Base-by-base conservation (phyloP, 2,113 vertebrate genomes). In the Pimephales promelas region DNA sequence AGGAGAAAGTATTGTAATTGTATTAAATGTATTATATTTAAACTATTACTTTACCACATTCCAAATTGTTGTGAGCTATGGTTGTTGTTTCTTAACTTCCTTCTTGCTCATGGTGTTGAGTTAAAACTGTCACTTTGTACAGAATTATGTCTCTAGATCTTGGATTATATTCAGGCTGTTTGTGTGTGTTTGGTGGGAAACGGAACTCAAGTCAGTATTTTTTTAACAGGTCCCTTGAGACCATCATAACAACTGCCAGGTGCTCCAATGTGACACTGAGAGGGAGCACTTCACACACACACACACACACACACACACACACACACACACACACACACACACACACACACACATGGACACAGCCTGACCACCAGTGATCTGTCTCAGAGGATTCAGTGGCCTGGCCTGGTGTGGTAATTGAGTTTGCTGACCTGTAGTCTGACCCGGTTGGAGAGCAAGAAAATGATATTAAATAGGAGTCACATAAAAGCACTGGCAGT, bases 381-480 rank as follows among this genome's bases (percentile, higher is more conserved):
- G 88, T 92, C 92, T 92, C 91, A 82, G 1, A 90, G 92, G 92
- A 92, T 93, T 91, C 86, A 91, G 90, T 86, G 89, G 87, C 88
- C 92, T 86, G 89, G 87, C 88, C 92, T 90, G 78, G 77, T 90
- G 89, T 90, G 92, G 91, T 94, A 94, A 95, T 95, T 94, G 93
- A 91, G 88, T 94, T 94, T 93, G 90, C 90, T 92, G 93, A 94
- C 93, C 93, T 79, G 87, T 88, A 88, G 75, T 85, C 91, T 93
- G 92, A 94, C 93, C 92, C 90, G 88, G 84, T 86, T 59, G 86
- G 90, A 91, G 91, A 89, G 91, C 92, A 92, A 92, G 92, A 93
- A 94, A 94, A 93, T 92, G 85, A 93, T 90, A 93, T 93, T 92
- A 93, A 93, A 89, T 84, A 89, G 91, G 89, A 88, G 90, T 90